Base-by-base conservation (phyloP, 2,113 vertebrate genomes). In the Epinephelus lanceolatus region DNA sequence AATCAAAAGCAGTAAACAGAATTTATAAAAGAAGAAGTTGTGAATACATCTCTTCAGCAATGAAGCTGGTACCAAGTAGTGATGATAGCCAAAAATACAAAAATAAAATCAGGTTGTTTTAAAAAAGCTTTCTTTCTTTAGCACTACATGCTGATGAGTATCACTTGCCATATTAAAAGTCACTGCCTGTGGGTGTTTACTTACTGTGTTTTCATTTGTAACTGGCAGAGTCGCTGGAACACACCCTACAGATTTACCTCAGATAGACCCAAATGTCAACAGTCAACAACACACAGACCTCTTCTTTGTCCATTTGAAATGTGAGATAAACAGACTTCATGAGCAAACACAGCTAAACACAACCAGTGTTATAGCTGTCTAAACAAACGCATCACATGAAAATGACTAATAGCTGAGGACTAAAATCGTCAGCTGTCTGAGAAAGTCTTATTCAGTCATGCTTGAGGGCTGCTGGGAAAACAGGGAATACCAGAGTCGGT, bases 401-500 rank as follows among this genome's bases (percentile, higher is more conserved):
- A n/a, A 59, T 71, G 81, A 71, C 68, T 18, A 55, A 30, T 8
- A 23, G 12, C 3, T 27, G n/a, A 56, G 17, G 55, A 80, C 21
- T 17, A 13, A 69, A 53, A 45, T 15, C 17, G 40, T 65, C 10
- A 21, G 62, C 51, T 65, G 30, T 66, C 51, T 69, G 72, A 75
- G 52, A 49, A 27, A 30, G 33, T 80, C 67, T 72, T 53, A 51
- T 63, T 84, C 63, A 67, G 53, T 18, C 47, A 40, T 6, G 60
- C 76, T 61, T 13, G 1, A 52, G 53, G 62, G 55, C 53, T 71
- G 51, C 80, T 42, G 69, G 57, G 56, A 62, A 68, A 66, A 74
- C 73, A 71, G 72, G 57, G 23, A 81, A 80, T 72, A 75, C 40
- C 56, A 57, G 18, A 71, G 49, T 81, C 55, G 25, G 53, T 80